Percentiles rank a stretch among this genome's conserved stretches.
Conservation (phyloP, 2,888 invertebrate species). For the Frankliniella fusca region DNA sequence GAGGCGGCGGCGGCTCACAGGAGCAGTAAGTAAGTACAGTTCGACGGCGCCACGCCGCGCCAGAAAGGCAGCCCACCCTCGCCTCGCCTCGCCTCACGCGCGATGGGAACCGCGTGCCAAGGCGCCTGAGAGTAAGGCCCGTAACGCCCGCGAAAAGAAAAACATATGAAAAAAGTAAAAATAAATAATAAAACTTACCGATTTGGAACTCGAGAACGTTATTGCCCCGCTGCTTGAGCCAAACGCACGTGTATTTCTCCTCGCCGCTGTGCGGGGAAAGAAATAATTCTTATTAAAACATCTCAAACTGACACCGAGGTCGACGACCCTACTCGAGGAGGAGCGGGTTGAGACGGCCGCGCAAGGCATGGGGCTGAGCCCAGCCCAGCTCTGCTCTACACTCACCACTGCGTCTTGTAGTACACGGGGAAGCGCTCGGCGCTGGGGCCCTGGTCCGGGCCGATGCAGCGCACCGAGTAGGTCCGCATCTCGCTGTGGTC, state of each 20-base stretch:
- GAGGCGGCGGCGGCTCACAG: background rate
- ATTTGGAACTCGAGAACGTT: constrained; percentile 60
- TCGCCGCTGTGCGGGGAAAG: constrained; percentile 50
- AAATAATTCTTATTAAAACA: background rate
- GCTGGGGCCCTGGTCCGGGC: constrained; percentile 42
- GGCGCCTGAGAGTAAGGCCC: too few species aligned
- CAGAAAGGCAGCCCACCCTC: too few species aligned
- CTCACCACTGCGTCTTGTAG: constrained; percentile 55
- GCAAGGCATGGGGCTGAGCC: too few species aligned
- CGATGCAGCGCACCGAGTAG: constrained; percentile 51
- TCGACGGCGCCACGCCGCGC: too few species aligned
- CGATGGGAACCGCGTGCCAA: too few species aligned
- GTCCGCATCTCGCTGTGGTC: constrained; percentile 54
- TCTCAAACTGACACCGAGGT: too few species aligned
- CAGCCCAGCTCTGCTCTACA: too few species aligned
- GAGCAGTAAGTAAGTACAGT: too few species aligned
- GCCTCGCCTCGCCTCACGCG: too few species aligned
- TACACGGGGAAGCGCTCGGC: constrained; percentile 52
- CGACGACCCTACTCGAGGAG: background rate
- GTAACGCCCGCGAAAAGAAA: constrained; percentile 13
- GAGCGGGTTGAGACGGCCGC: too few species aligned
- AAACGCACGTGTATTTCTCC: constrained; percentile 57
- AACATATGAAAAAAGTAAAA: constrained; percentile 28
- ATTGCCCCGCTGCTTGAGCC: constrained; percentile 56
- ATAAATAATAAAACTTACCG: constrained; percentile 43